Evolutionary conservation across 92 coral and sea anemone genomes (phyloP).

Genomic region (Phenganax marumi): DNA sequence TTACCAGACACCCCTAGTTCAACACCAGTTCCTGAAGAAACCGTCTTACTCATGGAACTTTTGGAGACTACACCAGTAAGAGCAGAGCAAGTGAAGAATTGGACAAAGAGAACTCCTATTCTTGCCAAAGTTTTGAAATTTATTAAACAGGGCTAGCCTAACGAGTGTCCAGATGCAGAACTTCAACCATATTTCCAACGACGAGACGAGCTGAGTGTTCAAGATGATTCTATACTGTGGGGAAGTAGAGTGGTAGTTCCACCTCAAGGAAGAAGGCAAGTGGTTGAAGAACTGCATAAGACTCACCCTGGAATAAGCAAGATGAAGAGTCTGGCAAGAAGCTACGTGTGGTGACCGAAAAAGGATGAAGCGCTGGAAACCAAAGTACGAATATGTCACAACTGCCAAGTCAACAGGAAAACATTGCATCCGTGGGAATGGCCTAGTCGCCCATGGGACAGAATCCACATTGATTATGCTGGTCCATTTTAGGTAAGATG

Average conservation of each 20-base stretch:
- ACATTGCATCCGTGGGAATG: conserved; percentile 10
- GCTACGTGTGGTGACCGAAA: too few species aligned
- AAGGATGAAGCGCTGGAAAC: too few species aligned
- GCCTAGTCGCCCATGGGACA: background rate
- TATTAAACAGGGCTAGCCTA: conserved; percentile 59
- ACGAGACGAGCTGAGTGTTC: conserved; percentile 56
- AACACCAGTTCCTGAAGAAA: conserved; percentile 60
- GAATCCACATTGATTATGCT: conserved; percentile 19
- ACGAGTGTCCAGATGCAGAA: conserved; percentile 15
- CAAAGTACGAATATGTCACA: too few species aligned
- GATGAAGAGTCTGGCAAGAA: conserved; percentile 26
- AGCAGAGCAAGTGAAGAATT: conserved; percentile 55
- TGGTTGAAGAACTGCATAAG: conserved; percentile 1
- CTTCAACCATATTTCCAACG: conserved; percentile 41
- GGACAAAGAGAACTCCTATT: conserved; percentile 55
- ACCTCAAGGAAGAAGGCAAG: conserved; percentile 18
- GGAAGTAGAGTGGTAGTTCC: conserved; percentile 25
- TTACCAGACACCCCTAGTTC: conserved; percentile 41
- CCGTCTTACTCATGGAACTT: conserved; percentile 59
- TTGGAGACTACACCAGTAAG: conserved; percentile 57
- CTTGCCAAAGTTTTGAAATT: conserved; percentile 56
- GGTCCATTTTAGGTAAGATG: conserved; percentile 13
- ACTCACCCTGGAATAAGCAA: conserved; percentile 11
- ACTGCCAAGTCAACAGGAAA: too few species aligned
- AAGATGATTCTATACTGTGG: conserved; percentile 62